Conservation (phyloP, 2,113 vertebrate genomes). For the Scytalopus superciliaris region DNA sequence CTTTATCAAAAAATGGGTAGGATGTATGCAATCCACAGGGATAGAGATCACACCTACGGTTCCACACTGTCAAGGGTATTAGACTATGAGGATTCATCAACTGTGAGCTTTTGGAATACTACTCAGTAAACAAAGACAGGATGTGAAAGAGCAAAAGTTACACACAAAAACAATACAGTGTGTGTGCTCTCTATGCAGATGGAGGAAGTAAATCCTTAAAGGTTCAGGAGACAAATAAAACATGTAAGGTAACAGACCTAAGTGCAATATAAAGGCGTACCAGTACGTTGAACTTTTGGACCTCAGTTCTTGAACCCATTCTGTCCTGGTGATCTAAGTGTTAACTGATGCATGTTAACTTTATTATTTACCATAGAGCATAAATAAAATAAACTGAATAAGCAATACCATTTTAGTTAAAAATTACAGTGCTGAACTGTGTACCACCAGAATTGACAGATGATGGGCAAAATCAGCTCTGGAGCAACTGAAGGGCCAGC, state of each 20-base stretch:
- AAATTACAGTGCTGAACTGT: background rate
- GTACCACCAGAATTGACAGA: background rate
- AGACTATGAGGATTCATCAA: accelerated
- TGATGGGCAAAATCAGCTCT: background rate
- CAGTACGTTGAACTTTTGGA: background rate
- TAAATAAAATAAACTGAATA: background rate
- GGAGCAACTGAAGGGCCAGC: background rate
- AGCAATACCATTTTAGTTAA: background rate
- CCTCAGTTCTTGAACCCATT: background rate
- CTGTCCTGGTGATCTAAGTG: background rate
- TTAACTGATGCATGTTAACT: background rate
- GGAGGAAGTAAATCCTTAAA: background rate
- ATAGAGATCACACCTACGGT: background rate
- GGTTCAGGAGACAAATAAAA: background rate
- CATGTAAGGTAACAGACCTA: background rate
- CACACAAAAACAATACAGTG: accelerated
- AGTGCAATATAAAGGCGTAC: background rate
- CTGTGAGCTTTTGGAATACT: background rate
- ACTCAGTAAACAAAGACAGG: background rate
- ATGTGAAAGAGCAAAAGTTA: background rate
- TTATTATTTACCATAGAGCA: background rate
- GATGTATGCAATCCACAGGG: background rate
- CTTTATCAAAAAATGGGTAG: background rate
- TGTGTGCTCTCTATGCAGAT: background rate
- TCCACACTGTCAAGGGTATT: background rate